Base-by-base conservation (phyloP, 2,888 invertebrate species). In the Drosophila incognita region DNA sequence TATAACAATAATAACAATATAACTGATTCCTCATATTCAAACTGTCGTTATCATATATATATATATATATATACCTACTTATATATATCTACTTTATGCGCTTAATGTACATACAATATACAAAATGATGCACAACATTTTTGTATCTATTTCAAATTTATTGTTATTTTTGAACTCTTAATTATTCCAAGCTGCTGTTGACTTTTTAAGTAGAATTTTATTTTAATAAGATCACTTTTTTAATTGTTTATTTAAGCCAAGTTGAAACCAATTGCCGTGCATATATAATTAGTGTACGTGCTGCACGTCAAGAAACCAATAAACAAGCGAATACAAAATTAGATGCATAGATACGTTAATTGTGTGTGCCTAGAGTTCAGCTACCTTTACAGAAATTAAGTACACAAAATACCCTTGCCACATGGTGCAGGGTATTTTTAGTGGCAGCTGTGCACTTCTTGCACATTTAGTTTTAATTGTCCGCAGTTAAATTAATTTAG, bases 391-490 rank as follows among this genome's bases (percentile, higher is more conserved):
- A 0, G 1, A 7, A 24, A 15, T 0, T 7, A 8, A 10, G 0
- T 13, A 48, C 21, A 21, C 21, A 33, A 18, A 24, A 52, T 18
- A n/a, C 24, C 33, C 42, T n/a, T 8, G 8, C 11, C 1, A 0
- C 1, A 15, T 15, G 38, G 21, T 74, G 31, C 18, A 24, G 29
- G 29, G 36, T 52, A 51, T 60, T 31, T n/a, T 35, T 38, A 64
- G 24, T 59, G 71, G 53, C 74, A 69, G 71, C 71, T 69, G 75
- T 62, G 74, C 82, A 69, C 31, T 71, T 81, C 77, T 62, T 63
- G 24, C 67, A 18, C 64, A 57, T 73, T 78, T 63, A 70, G 60
- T 76, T 81, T 60, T 59, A 72, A 69, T 69, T 78, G 56, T 65
- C 33, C 15, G 36, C 59, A 29, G 29, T 58, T 29, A 53, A 68